Percentiles rank a stretch among this genome's conserved stretches.
Evolutionary conservation across 2,797 vertebrate species (phyloP).

Genomic region (Ctenosaura bakeri): DNA sequence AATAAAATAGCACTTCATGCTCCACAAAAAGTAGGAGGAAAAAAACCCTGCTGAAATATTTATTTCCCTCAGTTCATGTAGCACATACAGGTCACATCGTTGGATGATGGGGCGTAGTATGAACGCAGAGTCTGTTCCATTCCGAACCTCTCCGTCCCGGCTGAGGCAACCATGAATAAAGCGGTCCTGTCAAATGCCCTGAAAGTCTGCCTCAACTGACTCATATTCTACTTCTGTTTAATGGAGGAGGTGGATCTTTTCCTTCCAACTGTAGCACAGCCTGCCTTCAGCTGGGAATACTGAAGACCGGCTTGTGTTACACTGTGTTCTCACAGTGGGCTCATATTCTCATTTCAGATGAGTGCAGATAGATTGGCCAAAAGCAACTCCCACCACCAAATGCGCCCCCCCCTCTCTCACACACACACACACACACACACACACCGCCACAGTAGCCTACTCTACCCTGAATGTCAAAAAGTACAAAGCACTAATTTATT

Average conservation of each 20-base stretch:
- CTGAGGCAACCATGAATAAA: not conserved
- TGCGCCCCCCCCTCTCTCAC: not conserved
- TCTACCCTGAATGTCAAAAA: conserved; percentile 2
- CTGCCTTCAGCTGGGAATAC: conserved; percentile 6
- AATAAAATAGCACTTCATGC: conserved; percentile 19
- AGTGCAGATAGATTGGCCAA: conserved; percentile 28
- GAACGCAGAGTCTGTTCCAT: not conserved
- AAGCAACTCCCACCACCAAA: not conserved
- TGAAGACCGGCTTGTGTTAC: conserved; percentile 3
- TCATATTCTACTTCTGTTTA: conserved; percentile 3
- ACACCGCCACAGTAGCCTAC: not conserved
- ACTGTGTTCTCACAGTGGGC: conserved; percentile 21
- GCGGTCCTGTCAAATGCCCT: not conserved
- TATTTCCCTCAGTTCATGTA: not conserved
- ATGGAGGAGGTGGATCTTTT: not conserved
- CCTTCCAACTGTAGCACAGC: not conserved
- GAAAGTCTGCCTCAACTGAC: not conserved
- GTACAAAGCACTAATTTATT: conserved; percentile 14
- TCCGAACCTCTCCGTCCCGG: not conserved
- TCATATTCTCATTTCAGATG: conserved; percentile 30
- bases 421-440: too few relatives aligned
- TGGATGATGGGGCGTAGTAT: not conserved
- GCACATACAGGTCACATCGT: not conserved
- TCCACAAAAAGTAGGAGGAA: not conserved
- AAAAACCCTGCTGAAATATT: conserved; percentile 4